These are phyloP conservation scores for Potamarius usumacintae DNA, from an alignment of 2,113 vertebrate genomes.

Conservation along the genomic window DNA sequence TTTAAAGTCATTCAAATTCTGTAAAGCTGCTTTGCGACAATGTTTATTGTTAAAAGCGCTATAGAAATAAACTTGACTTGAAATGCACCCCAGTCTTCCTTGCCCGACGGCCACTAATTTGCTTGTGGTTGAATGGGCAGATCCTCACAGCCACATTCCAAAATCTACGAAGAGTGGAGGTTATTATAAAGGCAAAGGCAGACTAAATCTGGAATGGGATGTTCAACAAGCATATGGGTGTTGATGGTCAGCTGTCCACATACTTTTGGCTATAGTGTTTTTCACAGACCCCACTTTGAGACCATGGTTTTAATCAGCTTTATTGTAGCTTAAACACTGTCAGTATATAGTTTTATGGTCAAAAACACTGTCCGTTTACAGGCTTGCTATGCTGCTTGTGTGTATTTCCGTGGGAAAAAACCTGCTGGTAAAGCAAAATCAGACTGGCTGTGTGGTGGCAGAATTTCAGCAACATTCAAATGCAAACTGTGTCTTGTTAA, in stretches of 20 bases:
- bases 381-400: not conserved
- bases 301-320: not conserved
- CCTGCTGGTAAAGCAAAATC: not conserved
- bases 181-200: not conserved
- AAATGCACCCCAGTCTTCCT: not conserved
- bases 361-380: not conserved
- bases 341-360: not conserved
- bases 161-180: not conserved
- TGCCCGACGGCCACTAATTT: not conserved
- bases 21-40: no score
- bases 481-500: not conserved
- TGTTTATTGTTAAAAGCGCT: no score
- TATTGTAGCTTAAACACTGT: not conserved
- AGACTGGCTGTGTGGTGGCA: not conserved
- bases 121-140: not conserved
- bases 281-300: not conserved
- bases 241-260: not conserved
- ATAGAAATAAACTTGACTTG: no score
- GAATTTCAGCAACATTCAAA: not conserved
- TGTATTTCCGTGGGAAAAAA: not conserved
- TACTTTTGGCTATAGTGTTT: not conserved
- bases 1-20: no score
- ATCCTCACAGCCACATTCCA: not conserved
- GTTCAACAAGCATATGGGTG: not conserved
- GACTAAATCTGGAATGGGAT: not conserved